Percentiles rank a stretch among this genome's conserved stretches.
Evolutionary conservation across 2,113 vertebrate genomes (phyloP).

Genomic region (Phrynosoma platyrhinos): DNA sequence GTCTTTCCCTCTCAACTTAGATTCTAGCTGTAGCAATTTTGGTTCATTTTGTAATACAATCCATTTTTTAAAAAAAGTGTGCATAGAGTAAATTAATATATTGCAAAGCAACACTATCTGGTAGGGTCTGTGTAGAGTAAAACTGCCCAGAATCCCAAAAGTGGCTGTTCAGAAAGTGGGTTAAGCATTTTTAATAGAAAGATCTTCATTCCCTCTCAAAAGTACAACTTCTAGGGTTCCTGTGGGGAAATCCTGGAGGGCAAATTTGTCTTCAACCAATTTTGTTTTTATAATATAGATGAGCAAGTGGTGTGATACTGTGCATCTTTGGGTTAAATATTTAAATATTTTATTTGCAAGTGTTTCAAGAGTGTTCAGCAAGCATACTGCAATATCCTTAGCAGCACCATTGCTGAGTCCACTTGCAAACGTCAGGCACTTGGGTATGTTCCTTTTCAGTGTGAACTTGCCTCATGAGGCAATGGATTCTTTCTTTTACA

Average conservation of each 20-base stretch:
- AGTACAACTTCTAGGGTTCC: background rate
- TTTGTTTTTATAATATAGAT: background rate
- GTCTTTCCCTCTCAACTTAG: background rate
- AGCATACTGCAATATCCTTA: background rate
- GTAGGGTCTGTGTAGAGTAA: background rate
- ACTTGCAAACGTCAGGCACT: background rate
- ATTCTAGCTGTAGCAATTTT: background rate
- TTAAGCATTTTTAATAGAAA: background rate
- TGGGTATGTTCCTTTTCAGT: background rate
- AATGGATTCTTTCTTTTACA: background rate
- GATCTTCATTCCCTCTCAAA: background rate
- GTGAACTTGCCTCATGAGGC: background rate
- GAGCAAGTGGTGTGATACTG: background rate
- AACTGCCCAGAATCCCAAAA: no score
- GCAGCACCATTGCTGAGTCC: background rate
- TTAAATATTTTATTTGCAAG: background rate
- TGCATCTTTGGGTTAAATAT: background rate
- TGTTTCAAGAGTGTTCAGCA: background rate
- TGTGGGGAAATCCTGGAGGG: background rate
- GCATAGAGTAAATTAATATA: background rate
- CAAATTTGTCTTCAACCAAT: background rate
- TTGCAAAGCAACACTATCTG: background rate
- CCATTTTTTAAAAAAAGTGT: background rate
- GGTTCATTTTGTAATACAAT: rapidly evolving
- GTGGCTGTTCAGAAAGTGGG: background rate